These are phyloP conservation scores for Gambelia wislizenii DNA, from an alignment of 2,797 vertebrate genomes.

Conservation along the genomic window DNA sequence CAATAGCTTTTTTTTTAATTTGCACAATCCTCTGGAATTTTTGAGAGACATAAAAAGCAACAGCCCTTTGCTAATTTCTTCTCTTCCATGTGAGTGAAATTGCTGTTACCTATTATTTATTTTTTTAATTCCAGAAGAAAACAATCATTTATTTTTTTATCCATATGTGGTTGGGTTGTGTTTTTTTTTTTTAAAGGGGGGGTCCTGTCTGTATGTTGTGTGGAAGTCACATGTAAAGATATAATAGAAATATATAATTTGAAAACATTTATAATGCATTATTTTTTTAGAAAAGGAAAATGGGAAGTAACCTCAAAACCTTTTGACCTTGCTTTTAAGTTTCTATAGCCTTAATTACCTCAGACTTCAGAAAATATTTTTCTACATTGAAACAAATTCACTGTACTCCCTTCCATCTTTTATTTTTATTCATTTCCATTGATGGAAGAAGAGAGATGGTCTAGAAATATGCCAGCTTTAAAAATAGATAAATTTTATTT, in stretches of 20 bases:
- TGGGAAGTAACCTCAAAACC: background rate
- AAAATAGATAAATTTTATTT: background rate
- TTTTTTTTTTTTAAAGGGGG: background rate
- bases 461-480: background rate
- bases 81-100: background rate
- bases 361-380: constrained; percentile 63
- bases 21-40: background rate
- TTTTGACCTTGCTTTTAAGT: constrained; percentile 7
- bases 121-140: constrained; percentile 61
- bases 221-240: background rate
- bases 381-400: constrained; percentile 32
- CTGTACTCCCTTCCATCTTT: background rate
- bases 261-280: constrained; percentile 44
- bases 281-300: constrained; percentile 50
- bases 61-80: constrained; percentile 24
- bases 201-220: background rate
- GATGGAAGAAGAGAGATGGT: constrained; percentile 29
- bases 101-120: constrained; percentile 35
- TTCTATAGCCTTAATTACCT: constrained; percentile 62
- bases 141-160: constrained; percentile 60
- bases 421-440: rapidly evolving
- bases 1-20: background rate
- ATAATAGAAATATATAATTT: constrained; percentile 58
- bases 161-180: background rate
- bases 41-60: background rate